Evolutionary conservation across 2,888 invertebrate genomes (phyloP).

Genomic region (Andrena camellia): DNA sequence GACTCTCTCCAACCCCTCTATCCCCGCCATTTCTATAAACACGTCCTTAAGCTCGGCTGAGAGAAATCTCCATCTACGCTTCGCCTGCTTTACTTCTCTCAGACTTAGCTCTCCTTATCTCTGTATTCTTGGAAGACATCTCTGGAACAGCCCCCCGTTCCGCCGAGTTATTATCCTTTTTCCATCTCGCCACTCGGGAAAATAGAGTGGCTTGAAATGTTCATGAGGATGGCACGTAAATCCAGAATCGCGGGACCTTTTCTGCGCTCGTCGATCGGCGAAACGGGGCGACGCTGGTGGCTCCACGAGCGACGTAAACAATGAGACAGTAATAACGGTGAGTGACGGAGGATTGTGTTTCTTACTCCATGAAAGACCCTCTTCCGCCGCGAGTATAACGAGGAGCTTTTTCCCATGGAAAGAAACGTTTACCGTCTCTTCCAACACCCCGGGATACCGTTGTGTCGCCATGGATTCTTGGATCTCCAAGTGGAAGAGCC

Average conservation of each 20-base stretch:
- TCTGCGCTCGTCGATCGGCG: conserved; percentile 2
- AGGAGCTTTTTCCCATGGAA: conserved; percentile 7
- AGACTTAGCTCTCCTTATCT: too few relatives aligned
- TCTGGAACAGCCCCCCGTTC: too few relatives aligned
- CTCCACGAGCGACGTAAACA: conserved; percentile 16
- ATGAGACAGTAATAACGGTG: conserved; percentile 21
- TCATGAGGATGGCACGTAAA: background rate
- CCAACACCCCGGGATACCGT: background rate
- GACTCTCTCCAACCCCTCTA: too few relatives aligned
- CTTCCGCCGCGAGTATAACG: background rate
- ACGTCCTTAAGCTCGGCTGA: too few relatives aligned
- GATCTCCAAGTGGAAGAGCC: conserved; percentile 16
- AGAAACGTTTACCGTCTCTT: background rate
- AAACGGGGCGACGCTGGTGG: background rate
- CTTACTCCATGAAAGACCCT: conserved; percentile 8
- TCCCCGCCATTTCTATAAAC: too few relatives aligned
- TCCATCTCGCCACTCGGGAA: too few relatives aligned
- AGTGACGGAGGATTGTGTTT: conserved; percentile 13
- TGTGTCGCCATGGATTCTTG: background rate
- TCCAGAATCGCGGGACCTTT: background rate
- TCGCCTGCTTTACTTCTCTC: too few relatives aligned
- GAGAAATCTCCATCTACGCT: too few relatives aligned
- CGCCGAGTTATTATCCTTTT: too few relatives aligned
- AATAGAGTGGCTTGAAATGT: background rate
- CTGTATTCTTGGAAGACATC: too few relatives aligned